Conservation (phyloP, 35 echinoderm and acorn worm genomes). For the Heliocidaris tuberculata region DNA sequence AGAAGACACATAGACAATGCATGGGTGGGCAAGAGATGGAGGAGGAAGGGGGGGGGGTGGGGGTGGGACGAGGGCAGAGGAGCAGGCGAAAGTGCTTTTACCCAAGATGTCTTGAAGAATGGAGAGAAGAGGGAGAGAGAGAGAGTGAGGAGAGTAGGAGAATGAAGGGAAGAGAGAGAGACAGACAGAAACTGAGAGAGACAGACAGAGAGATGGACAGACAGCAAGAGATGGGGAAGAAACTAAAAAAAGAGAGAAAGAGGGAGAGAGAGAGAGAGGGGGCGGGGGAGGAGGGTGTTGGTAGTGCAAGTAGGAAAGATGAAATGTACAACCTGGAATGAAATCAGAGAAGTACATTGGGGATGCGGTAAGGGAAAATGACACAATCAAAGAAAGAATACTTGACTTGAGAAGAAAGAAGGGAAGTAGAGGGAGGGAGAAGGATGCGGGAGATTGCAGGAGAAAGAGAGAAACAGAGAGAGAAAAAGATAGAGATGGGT, state of each 20-base stretch:
- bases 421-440: too few relatives aligned
- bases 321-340: background rate
- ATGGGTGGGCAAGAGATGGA: background rate
- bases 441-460: background rate
- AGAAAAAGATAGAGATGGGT: background rate
- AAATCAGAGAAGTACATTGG: background rate
- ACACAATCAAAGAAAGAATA: background rate
- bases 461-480: background rate
- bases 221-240: background rate
- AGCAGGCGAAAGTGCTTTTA: conserved; percentile 16
- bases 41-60: background rate
- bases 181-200: background rate
- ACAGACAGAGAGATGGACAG: background rate
- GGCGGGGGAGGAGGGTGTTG: background rate
- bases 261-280: background rate
- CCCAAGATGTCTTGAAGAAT: background rate
- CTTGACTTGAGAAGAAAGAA: background rate
- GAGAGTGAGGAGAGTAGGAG: background rate
- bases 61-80: background rate
- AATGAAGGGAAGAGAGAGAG: background rate
- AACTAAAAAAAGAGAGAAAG: background rate
- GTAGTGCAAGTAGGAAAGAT: background rate
- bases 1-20: background rate
- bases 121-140: background rate
- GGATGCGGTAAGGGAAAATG: background rate